These are phyloP conservation scores for Trissolcus brochymenae DNA, from an alignment of 2,888 invertebrate species.

Conservation along the genomic window DNA sequence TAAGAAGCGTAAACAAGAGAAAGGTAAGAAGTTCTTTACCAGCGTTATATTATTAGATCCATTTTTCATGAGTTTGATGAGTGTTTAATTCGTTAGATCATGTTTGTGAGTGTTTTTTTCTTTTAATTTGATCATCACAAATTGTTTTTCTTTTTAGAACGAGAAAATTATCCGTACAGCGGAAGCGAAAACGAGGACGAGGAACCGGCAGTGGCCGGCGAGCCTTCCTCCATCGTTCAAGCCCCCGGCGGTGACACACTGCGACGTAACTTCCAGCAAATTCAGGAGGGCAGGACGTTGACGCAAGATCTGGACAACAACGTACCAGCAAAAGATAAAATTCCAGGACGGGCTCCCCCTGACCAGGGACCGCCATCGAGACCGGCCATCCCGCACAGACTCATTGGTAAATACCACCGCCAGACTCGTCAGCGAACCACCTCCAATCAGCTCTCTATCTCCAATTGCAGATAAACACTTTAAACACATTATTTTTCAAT, in stretches of 20 bases:
- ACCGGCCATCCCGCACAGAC: conserved; percentile 92
- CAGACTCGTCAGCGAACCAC: background rate
- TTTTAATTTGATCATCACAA: too few species aligned
- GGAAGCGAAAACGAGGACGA: conserved; percentile 99
- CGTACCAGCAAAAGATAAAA: conserved; percentile 65
- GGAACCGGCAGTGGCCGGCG: conserved; percentile 92
- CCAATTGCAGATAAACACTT: background rate
- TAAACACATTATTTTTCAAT: conserved; percentile 15
- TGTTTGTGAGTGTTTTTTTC: background rate
- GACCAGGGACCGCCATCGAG: conserved; percentile 93
- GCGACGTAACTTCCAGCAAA: conserved; percentile 97
- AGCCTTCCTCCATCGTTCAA: conserved; percentile 96
- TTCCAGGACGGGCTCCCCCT: conserved; percentile 77
- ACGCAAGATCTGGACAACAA: conserved; percentile 77
- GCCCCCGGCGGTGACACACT: conserved; percentile 95
- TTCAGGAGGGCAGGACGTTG: conserved; percentile 88
- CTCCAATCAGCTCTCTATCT: background rate
- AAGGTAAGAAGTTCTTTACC: conserved; percentile 74
- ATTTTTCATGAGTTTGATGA: background rate
- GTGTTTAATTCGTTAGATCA: background rate
- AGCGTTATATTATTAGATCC: too few species aligned
- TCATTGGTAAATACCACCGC: conserved; percentile 79
- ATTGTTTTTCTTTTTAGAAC: conserved; percentile 67
- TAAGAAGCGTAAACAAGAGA: conserved; percentile 95
- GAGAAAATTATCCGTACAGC: conserved; percentile 84